phyloP scores from a whole-genome alignment of 2,113 vertebrate genomes.

The Antechinus stuartii region DNA sequence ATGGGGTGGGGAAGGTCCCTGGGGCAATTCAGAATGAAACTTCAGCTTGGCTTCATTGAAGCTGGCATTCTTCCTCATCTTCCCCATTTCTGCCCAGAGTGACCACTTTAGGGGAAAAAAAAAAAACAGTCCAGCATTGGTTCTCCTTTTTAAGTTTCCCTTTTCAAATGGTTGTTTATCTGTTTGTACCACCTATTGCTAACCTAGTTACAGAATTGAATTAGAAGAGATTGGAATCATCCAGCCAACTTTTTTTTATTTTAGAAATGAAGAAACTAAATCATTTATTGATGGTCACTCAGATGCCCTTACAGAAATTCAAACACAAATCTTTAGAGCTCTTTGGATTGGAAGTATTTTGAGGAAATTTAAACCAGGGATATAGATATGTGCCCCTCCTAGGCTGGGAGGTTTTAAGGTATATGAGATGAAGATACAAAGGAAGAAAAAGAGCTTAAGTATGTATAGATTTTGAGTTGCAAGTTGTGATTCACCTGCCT shows the following conservation, averaged over 20 bases:
- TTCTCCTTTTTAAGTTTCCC: not conserved
- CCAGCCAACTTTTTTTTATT: not conserved
- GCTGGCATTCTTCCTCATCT: not conserved
- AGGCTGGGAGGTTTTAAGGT: not conserved
- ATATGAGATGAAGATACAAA: not conserved
- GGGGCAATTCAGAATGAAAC: not conserved
- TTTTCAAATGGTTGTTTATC: not conserved
- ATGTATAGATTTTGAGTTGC: not conserved
- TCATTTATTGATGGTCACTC: not conserved
- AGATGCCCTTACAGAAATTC: not conserved
- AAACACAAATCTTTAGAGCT: not conserved
- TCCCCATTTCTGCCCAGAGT: conserved; percentile 34
- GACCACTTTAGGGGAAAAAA: not conserved
- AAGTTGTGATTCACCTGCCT: not conserved
- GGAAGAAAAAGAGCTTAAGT: not conserved
- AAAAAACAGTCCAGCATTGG: not conserved
- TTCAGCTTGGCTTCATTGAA: not conserved
- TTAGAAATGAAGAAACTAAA: not conserved
- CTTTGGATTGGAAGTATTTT: conserved; percentile 19
- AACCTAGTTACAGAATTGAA: not conserved
- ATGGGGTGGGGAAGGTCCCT: not conserved
- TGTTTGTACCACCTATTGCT: not conserved
- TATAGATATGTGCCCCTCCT: not conserved
- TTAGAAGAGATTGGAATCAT: not conserved
- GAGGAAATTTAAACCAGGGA: conserved; percentile 6